A percentile compares a stretch with the other conserved stretches of the same genome.
phyloP scores from a whole-genome alignment of 2,888 invertebrate species.

The Amphipyra berbera region DNA sequence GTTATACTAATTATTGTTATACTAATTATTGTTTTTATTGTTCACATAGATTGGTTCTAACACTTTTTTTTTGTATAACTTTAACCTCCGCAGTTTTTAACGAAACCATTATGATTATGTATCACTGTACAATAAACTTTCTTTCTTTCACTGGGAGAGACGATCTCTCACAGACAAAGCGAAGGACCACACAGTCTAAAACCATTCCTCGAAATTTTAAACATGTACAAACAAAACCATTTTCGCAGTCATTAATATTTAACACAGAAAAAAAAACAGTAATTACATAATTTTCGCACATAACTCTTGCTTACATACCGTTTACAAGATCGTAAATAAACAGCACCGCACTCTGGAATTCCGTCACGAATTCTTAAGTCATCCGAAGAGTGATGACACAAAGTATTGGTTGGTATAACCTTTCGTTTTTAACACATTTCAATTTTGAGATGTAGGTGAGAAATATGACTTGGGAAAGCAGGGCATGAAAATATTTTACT shows the following conservation, averaged over 20 bases:
- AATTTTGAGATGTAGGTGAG: neutral
- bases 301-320: conserved; percentile 24
- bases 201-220: neutral
- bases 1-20: too few species aligned
- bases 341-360: conserved; percentile 18
- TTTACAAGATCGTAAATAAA: conserved; percentile 32
- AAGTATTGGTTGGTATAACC: conserved; percentile 1
- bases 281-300: conserved; percentile 45
- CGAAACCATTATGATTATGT: too few species aligned
- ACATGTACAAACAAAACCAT: conserved; percentile 17
- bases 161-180: too few species aligned
- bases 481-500: neutral
- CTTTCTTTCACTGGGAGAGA: too few species aligned
- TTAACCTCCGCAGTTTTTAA: too few species aligned
- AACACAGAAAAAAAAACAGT: conserved; percentile 10
- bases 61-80: too few species aligned
- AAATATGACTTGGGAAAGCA: neutral
- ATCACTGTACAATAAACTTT: too few species aligned
- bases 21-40: too few species aligned
- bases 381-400: conserved; percentile 12
- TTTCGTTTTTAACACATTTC: conserved; percentile 4
- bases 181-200: neutral
- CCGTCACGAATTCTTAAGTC: conserved; percentile 40
- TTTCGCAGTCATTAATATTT: conserved; percentile 10
- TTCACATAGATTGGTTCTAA: too few species aligned